These are phyloP conservation scores for Argyresthia goedartella DNA, from an alignment of 2,888 invertebrate species.

Conservation along the genomic window DNA sequence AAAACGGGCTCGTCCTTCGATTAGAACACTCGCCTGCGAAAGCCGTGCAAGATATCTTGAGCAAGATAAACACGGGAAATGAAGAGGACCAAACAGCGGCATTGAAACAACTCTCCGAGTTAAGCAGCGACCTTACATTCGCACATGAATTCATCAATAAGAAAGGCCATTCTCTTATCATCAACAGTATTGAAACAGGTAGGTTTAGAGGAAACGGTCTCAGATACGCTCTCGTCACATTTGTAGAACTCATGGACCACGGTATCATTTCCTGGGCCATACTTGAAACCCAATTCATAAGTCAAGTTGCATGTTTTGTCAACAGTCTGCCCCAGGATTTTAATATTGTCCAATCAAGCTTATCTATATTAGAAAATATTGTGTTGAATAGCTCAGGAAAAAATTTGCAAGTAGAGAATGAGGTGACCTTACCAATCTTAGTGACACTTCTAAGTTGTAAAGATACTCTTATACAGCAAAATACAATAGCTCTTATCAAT, in stretches of 20 bases:
- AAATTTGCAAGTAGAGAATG: slow-evolving; percentile 86
- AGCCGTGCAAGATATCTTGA: slow-evolving; percentile 87
- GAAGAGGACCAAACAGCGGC: slow-evolving; percentile 79
- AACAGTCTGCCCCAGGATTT: slow-evolving; percentile 77
- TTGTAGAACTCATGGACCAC: slow-evolving; percentile 96
- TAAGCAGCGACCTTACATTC: slow-evolving; percentile 91
- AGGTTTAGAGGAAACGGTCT: slow-evolving; percentile 79
- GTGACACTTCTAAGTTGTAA: slow-evolving; percentile 81
- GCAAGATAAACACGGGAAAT: slow-evolving; percentile 78
- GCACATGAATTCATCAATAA: slow-evolving; percentile 94
- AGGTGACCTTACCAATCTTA: slow-evolving; percentile 89
- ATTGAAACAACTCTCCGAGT: slow-evolving; percentile 78
- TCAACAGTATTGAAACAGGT: slow-evolving; percentile 78
- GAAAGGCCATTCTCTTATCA: slow-evolving; percentile 86
- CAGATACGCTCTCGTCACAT: slow-evolving; percentile 85
- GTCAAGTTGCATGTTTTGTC: slow-evolving; percentile 84
- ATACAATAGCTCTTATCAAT: slow-evolving; percentile 94
- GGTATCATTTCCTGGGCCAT: slow-evolving; percentile 95
- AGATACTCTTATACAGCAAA: slow-evolving; percentile 88
- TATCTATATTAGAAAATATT: slow-evolving; percentile 93
- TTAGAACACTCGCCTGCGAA: slow-evolving; percentile 90
- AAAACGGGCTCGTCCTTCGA: slow-evolving; percentile 90
- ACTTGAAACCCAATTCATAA: slow-evolving; percentile 88
- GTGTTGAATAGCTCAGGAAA: slow-evolving; percentile 89
- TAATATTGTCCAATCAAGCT: slow-evolving; percentile 85